These are phyloP conservation scores for Darevskia mixta DNA, from an alignment of 2,797 vertebrate species.

Conservation along the genomic window DNA sequence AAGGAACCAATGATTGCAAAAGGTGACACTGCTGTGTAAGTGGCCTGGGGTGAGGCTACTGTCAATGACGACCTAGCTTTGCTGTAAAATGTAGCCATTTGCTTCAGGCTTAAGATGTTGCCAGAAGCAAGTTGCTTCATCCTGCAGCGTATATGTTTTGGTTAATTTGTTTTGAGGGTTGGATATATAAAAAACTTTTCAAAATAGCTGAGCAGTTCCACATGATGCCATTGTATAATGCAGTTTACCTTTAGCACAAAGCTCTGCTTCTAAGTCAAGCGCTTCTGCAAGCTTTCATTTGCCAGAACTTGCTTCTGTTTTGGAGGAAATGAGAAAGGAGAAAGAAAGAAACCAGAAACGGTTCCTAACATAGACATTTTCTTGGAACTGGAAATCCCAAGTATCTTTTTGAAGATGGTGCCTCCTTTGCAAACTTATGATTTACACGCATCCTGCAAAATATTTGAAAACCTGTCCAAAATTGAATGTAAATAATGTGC, in stretches of 20 bases:
- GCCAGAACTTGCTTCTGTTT: slow-evolving; percentile 8
- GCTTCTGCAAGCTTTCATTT: background rate
- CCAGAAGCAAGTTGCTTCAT: background rate
- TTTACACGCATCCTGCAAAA: background rate
- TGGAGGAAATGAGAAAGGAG: background rate
- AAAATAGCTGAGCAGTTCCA: background rate
- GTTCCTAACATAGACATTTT: slow-evolving; percentile 1
- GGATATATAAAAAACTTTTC: background rate
- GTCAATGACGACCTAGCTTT: too few relatives aligned
- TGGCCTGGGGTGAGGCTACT: too few relatives aligned
- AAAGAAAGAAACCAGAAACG: background rate
- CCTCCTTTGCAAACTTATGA: background rate
- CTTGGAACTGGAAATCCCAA: background rate
- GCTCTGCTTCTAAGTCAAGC: background rate
- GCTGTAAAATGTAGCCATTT: too few relatives aligned
- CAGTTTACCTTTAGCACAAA: background rate
- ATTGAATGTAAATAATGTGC: slow-evolving; percentile 6
- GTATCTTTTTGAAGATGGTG: accelerated
- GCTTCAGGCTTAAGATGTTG: too few relatives aligned
- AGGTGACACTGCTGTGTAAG: too few relatives aligned
- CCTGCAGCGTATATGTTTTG: background rate
- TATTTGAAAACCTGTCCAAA: slow-evolving; percentile 1
- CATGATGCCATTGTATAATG: background rate
- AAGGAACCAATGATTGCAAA: too few relatives aligned
- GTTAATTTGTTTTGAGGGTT: background rate